A percentile compares a stretch with the other conserved stretches of the same genome.
Conservation (phyloP, 2,113 vertebrate genomes). For the Abramis brama region DNA sequence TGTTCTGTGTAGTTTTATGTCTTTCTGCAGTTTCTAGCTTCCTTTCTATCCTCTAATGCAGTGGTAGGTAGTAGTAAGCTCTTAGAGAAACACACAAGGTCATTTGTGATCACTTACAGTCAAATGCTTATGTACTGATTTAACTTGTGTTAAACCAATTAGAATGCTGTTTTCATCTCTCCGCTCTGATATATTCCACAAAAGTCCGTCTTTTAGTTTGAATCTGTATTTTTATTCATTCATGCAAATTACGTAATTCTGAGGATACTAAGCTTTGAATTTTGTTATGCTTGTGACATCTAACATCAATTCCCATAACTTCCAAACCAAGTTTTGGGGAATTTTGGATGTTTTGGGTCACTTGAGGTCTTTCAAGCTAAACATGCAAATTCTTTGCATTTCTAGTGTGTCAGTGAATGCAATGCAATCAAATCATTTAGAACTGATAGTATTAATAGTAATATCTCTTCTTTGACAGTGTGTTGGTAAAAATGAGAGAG, state of each 20-base stretch:
- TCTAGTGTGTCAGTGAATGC: background rate
- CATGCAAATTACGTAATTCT: background rate
- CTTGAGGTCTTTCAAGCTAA: background rate
- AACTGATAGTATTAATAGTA: conserved; percentile 3
- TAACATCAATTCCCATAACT: background rate
- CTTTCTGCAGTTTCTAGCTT: background rate
- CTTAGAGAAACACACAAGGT: background rate
- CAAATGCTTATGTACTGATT: conserved; percentile 15
- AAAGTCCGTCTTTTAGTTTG: background rate
- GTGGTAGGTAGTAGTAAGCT: conserved; percentile 7
- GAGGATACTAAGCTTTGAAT: background rate
- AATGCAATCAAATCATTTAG: background rate
- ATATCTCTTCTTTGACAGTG: background rate
- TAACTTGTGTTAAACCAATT: background rate
- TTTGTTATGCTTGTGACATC: background rate
- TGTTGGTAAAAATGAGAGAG: conserved; percentile 10
- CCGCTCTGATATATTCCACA: background rate
- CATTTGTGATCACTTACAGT: background rate
- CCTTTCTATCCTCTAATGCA: background rate
- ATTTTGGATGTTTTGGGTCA: background rate
- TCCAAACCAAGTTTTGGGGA: background rate
- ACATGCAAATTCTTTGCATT: conserved; percentile 5
- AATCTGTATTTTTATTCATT: background rate
- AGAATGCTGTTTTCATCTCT: background rate
- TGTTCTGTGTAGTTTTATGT: background rate